Evolutionary conservation across 2,113 vertebrate genomes (phyloP), one percentile per base, ranked within the genome.

Genomic region (Piprites chloris): DNA sequence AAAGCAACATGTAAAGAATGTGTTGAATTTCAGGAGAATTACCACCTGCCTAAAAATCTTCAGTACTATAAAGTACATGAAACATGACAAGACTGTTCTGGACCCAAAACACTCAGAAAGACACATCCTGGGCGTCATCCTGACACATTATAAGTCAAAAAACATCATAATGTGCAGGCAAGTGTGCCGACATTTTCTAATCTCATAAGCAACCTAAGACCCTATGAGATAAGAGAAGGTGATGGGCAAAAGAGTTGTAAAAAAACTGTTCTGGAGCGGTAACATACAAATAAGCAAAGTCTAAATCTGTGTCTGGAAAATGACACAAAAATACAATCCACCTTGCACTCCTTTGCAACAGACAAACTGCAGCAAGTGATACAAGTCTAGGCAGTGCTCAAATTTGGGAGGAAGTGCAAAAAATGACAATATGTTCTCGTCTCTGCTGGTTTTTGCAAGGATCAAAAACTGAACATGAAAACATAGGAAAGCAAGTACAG

Each of bases 401-500:
- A 16, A 66, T 32, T 39, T 18, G 12, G 12, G 67, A 59, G 17
- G 35, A 55, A 56, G 5, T 30, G 16, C 21, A 59, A 84, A 72
- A 72, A 73, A n/a, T 5, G 9, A 8, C 63, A 76, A 1, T 21
- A 24, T 12, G 8, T 44, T 39, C 47, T 11, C 1, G 0, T 42
- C 12, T 53, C 44, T 24, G 4, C 24, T 24, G 17, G 16, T 20
- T 77, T 59, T 71, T 41, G 21, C 50, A 50, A 61, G 19, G 41
- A 65, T 61, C 15, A 89, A 65, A 89, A 81, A 23, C 13, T 6
- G 6, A 61, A 52, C 0, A 0, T 44, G 21, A 33, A 93, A 77
- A 80, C 11, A 73, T 39, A 81, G 33, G 5, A 44, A 72, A 81
- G n/a, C 33, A 80, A 42, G 53, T 3, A 33, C 1, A 4, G 26